A percentile compares a stretch with the other conserved stretches of the same genome.
phyloP scores from a whole-genome alignment of 2,797 vertebrate species.

The Diplodus puntazzo region DNA sequence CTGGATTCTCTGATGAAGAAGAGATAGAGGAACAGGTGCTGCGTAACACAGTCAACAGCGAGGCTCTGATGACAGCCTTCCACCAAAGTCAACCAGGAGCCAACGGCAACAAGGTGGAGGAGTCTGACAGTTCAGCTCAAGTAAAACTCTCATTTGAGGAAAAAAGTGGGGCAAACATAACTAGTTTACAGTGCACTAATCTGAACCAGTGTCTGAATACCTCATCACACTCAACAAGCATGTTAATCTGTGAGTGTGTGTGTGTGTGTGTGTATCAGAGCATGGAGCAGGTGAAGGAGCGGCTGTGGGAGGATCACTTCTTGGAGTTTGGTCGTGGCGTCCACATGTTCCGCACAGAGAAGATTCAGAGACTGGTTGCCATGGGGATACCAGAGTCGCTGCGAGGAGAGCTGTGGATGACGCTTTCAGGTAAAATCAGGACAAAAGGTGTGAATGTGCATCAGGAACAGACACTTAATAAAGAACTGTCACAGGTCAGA shows the following conservation, averaged over 20 bases:
- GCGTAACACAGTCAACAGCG: slow-evolving; percentile 84
- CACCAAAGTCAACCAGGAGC: slow-evolving; percentile 79
- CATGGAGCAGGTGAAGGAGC: slow-evolving; percentile 88
- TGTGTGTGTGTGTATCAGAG: slow-evolving; percentile 80
- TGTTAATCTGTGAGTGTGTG: background rate
- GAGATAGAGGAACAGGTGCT: slow-evolving; percentile 81
- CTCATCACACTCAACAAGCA: background rate
- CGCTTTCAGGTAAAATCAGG: slow-evolving; percentile 89
- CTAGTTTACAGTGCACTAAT: too few species aligned
- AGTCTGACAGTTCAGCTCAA: background rate
- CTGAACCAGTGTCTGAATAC: background rate
- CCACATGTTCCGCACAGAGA: slow-evolving; percentile 97
- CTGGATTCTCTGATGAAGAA: slow-evolving; percentile 71
- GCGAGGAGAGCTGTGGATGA: slow-evolving; percentile 95
- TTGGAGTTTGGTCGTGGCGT: slow-evolving; percentile 92
- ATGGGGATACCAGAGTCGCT: slow-evolving; percentile 95
- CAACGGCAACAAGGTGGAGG: slow-evolving; percentile 74
- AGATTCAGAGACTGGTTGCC: slow-evolving; percentile 92
- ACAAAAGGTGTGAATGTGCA: background rate
- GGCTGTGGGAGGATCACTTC: slow-evolving; percentile 94
- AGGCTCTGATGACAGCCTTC: slow-evolving; percentile 88
- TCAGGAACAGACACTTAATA: background rate
- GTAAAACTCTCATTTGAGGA: background rate
- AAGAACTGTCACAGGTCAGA: too few species aligned
- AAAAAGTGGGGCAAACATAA: background rate